Percentiles rank a stretch among this genome's conserved stretches.
phyloP scores from a whole-genome alignment of 2,113 vertebrate genomes.

The Campylorhamphus procurvoides region DNA sequence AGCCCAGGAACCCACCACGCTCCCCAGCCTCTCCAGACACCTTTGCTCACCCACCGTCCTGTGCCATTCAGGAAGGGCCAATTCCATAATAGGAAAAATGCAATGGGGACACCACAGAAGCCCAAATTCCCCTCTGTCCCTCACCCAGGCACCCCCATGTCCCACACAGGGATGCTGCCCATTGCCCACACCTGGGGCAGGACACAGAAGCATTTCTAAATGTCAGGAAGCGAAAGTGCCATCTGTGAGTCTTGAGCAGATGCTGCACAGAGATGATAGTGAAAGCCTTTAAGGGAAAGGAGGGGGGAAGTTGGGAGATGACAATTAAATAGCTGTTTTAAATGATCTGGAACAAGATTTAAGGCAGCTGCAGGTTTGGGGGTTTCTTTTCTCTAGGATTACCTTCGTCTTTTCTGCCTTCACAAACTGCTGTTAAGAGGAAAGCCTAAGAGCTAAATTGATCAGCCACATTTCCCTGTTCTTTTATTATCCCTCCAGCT shows the following conservation, averaged over 20 bases:
- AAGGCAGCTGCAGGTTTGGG: background rate
- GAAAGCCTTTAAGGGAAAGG: constrained; percentile 14
- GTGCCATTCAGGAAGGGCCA: fast-evolving
- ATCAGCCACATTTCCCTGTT: background rate
- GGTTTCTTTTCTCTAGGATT: background rate
- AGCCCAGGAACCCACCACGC: fast-evolving
- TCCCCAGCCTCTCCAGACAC: background rate
- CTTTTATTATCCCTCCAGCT: constrained; percentile 7
- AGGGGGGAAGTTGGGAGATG: background rate
- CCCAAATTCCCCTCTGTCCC: background rate
- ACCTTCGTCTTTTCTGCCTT: background rate
- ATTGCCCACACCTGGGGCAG: background rate
- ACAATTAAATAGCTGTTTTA: constrained; percentile 59
- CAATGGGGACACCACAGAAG: fast-evolving
- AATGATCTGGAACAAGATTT: constrained; percentile 50
- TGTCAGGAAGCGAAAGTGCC: background rate
- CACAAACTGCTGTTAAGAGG: background rate
- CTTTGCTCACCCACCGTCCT: fast-evolving
- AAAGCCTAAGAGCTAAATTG: background rate
- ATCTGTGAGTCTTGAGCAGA: constrained; percentile 34
- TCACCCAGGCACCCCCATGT: background rate
- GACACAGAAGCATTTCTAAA: background rate
- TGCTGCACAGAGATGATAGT: background rate
- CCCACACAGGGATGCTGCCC: background rate
- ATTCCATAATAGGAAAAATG: background rate